phyloP scores from a whole-genome alignment of 2,113 vertebrate species.

The Hemibates koningsi region DNA sequence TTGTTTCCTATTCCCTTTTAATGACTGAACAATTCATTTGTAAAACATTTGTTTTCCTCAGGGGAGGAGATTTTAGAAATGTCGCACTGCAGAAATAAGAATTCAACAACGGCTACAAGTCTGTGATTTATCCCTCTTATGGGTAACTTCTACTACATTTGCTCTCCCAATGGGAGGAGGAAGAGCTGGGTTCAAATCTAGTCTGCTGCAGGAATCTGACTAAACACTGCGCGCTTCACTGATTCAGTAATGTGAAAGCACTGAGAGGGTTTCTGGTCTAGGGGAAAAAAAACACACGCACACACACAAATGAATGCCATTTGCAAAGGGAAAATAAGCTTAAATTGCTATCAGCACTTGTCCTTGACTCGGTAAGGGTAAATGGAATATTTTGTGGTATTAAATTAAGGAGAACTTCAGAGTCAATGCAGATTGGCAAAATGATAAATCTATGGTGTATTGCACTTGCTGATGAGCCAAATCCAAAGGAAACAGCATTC shows the following conservation, averaged over 20 bases:
- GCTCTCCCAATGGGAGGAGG: not conserved
- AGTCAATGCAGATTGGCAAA: slow-evolving; percentile 1
- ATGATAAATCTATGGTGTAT: slow-evolving; percentile 16
- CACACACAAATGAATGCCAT: not conserved
- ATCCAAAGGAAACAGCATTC: slow-evolving; percentile 26
- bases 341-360: slow-evolving; percentile 29
- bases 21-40: not conserved
- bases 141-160: not conserved
- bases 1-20: not conserved
- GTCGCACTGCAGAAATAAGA: not conserved
- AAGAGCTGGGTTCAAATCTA: slow-evolving; percentile 3
- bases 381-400: slow-evolving; percentile 30
- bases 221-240: not conserved
- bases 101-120: not conserved
- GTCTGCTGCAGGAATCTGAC: not conserved
- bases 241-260: slow-evolving; percentile 18
- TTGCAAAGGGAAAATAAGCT: not conserved
- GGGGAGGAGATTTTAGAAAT: not conserved
- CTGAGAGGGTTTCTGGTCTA: not conserved
- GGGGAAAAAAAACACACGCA: not conserved
- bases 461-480: slow-evolving; percentile 18
- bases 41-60: not conserved
- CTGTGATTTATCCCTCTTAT: not conserved
- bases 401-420: slow-evolving; percentile 17
- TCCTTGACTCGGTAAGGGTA: slow-evolving; percentile 10